These are phyloP conservation scores for Muraenolepis orangiensis DNA, from an alignment of 2,797 vertebrate genomes.

Conservation along the genomic window DNA sequence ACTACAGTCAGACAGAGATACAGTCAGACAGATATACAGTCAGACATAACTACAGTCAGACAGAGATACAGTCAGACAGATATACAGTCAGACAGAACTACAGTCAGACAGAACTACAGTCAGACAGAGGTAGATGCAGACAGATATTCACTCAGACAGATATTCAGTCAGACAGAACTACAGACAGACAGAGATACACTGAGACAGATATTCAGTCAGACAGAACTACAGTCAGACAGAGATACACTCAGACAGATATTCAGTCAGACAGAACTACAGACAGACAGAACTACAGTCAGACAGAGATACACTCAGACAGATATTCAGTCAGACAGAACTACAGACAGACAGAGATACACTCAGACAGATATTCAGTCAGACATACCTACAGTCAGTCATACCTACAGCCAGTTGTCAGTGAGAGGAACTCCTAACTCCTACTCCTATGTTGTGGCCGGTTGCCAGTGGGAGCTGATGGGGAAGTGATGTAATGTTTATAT, in stretches of 20 bases:
- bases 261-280: too few species aligned
- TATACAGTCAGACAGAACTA: not conserved
- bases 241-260: too few species aligned
- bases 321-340: not conserved
- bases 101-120: not conserved
- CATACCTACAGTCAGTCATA: not conserved
- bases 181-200: not conserved
- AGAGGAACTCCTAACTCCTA: not conserved
- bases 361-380: not conserved
- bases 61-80: not conserved
- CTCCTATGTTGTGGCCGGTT: not conserved
- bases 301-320: not conserved
- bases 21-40: not conserved
- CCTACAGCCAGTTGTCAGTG: not conserved
- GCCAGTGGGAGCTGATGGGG: not conserved
- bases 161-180: not conserved
- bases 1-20: not conserved
- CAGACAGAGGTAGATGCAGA: too few species aligned
- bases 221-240: too few species aligned
- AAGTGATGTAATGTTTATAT: not conserved
- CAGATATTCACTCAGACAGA: not conserved
- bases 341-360: not conserved
- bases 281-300: not conserved
- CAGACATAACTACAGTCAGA: not conserved
- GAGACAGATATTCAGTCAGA: not conserved